Conservation (phyloP, 2,888 invertebrate genomes). For the Coenonympha glycerion region DNA sequence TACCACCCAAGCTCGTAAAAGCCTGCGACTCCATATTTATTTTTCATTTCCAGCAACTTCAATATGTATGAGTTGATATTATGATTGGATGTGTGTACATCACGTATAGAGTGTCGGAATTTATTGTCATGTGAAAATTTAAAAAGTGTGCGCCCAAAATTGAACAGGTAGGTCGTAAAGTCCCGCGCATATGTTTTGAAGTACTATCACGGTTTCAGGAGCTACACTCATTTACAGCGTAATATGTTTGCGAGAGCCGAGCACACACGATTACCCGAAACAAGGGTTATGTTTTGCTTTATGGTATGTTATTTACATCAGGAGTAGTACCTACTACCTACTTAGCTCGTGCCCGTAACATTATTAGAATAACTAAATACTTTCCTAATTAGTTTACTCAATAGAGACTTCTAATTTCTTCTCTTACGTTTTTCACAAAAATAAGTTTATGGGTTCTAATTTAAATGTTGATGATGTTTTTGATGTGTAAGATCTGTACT, state of each 20-base stretch:
- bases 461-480: too few relatives aligned
- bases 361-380: neutral
- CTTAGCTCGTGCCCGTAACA: neutral
- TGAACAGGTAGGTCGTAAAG: slow-evolving; percentile 37
- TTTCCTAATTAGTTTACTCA: too few relatives aligned
- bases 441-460: too few relatives aligned
- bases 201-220: slow-evolving; percentile 37
- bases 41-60: slow-evolving; percentile 5
- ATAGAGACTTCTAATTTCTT: too few relatives aligned
- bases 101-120: neutral
- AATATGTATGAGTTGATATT: slow-evolving; percentile 18
- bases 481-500: too few relatives aligned
- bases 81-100: slow-evolving; percentile 8
- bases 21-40: neutral
- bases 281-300: slow-evolving; percentile 59
- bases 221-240: slow-evolving; percentile 56
- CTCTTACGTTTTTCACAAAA: too few relatives aligned
- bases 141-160: slow-evolving; percentile 24
- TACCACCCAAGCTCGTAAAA: neutral
- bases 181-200: slow-evolving; percentile 33
- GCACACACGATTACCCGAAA: slow-evolving; percentile 70
- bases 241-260: slow-evolving; percentile 59
- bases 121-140: slow-evolving; percentile 23
- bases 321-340: neutral
- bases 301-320: slow-evolving; percentile 42